phyloP scores from a whole-genome alignment of 2,797 vertebrate genomes.

The Hippocampus kuda region DNA sequence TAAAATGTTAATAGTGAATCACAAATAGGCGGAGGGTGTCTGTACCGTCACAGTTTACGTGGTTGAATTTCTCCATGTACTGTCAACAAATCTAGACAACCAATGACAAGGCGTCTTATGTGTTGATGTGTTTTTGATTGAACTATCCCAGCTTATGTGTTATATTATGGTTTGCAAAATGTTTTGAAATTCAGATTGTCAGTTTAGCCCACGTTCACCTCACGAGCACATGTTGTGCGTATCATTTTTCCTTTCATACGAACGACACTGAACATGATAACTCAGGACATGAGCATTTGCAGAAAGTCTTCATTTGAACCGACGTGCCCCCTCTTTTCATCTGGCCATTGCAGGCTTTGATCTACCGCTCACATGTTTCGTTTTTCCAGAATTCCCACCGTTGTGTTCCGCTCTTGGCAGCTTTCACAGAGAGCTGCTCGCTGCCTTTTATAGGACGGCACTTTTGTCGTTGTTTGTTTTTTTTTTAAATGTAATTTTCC shows the following conservation, averaged over 20 bases:
- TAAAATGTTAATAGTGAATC: too few species aligned
- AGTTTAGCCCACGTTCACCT: background rate
- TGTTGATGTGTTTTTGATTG: background rate
- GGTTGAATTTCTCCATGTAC: background rate
- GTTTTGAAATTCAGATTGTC: background rate
- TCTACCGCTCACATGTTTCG: slow-evolving; percentile 50
- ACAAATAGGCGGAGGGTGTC: too few species aligned
- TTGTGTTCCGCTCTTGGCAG: slow-evolving; percentile 18
- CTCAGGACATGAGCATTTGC: slow-evolving; percentile 27
- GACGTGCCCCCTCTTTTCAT: slow-evolving; percentile 24
- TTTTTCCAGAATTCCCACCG: slow-evolving; percentile 49
- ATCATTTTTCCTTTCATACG: slow-evolving; percentile 4
- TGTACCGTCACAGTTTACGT: too few species aligned
- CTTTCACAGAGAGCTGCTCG: slow-evolving; percentile 31
- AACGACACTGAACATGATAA: slow-evolving; percentile 9
- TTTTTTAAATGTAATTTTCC: background rate
- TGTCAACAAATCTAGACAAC: background rate
- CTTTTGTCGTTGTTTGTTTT: background rate
- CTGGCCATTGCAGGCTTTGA: slow-evolving; percentile 48
- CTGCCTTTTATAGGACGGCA: slow-evolving; percentile 19
- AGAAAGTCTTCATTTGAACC: slow-evolving; percentile 31
- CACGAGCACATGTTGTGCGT: slow-evolving; percentile 1
- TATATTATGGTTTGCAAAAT: background rate
- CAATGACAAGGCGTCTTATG: background rate
- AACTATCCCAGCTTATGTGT: background rate